Evolutionary conservation across 1,140 invertebrate species (phyloP).

Genomic region (Neodiprion virginianus): DNA sequence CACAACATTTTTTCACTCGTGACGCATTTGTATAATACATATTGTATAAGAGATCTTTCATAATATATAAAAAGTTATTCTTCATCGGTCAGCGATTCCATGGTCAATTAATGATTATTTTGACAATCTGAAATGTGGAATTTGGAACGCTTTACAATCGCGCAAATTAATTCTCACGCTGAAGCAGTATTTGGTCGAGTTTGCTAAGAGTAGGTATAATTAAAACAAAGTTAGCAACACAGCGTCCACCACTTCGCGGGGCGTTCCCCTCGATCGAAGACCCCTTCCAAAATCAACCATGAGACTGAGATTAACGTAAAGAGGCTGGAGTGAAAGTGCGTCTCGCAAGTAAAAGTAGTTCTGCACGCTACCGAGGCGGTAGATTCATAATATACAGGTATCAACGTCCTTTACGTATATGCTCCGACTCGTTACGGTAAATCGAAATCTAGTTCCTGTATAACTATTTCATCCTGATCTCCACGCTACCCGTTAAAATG

Average conservation of each 20-base stretch:
- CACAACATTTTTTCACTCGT: no score
- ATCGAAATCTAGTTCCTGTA: conserved; percentile 43
- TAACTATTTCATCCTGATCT: background rate
- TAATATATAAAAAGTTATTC: no score
- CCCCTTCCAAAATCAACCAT: background rate
- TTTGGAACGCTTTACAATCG: background rate
- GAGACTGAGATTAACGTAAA: background rate
- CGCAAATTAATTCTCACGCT: background rate
- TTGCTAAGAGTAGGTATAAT: background rate
- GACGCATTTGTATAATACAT: no score
- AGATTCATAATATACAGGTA: conserved; percentile 10
- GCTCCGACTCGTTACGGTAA: conserved; percentile 44
- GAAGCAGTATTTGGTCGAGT: background rate
- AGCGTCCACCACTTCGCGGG: background rate
- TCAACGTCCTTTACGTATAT: conserved; percentile 19
- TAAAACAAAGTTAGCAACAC: background rate
- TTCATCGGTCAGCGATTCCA: no score
- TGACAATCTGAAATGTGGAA: no score
- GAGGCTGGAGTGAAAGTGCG: conserved; percentile 49
- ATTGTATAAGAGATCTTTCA: no score
- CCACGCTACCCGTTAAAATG: no score
- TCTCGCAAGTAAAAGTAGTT: conserved; percentile 53
- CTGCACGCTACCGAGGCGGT: conserved; percentile 31
- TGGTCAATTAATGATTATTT: no score
- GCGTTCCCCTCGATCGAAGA: background rate